Base-by-base conservation (phyloP, 2,113 vertebrate species). In the Macrotus californicus region DNA sequence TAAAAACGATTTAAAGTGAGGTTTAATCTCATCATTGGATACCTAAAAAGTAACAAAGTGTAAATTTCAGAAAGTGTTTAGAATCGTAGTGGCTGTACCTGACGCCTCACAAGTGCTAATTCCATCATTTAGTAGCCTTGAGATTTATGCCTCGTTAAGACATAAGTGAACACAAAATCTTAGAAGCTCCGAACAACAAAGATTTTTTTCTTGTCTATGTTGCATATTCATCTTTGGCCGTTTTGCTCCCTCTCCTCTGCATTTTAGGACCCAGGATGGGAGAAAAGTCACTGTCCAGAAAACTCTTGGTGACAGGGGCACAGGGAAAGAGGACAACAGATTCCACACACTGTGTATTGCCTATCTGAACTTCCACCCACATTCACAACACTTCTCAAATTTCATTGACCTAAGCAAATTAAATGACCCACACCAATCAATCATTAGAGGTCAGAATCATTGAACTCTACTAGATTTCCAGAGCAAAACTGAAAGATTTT, bases 231-330 rank as follows among this genome's bases (percentile, higher is more conserved):
- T 73, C 9, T 26, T 41, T 36, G 4, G 14, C 29, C 26, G 8
- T 18, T 76, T 21, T 70, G 11, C 1, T 84, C 56, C 41, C 4
- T 11, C 15, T 29, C 4, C 50, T 80, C 34, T 75, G 15, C 6
- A 48, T 22, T 12, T 7, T 54, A 43, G 6, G 15, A 24, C 13
- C 14, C 18, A 31, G 1, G 3, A 1, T 6, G 24, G 13, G 2
- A 34, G 2, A 11, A 3, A 2, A 19, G 34, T 31, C 7, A 4
- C 3, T 61, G 2, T 36, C 29, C 52, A 50, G 24, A 29, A 64
- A 8, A 48, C 6, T 41, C 10, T 2, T 59, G 5, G 9, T 12
- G 43, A 14, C 18, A n/a, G 26, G 3, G 34, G 3, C 8, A 15
- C 39, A 61, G 26, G 7, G 7, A 85, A 88, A 91, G 21, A 67